Conservation (phyloP, 2,797 vertebrate genomes). For the Pogonophryne albipinna region DNA sequence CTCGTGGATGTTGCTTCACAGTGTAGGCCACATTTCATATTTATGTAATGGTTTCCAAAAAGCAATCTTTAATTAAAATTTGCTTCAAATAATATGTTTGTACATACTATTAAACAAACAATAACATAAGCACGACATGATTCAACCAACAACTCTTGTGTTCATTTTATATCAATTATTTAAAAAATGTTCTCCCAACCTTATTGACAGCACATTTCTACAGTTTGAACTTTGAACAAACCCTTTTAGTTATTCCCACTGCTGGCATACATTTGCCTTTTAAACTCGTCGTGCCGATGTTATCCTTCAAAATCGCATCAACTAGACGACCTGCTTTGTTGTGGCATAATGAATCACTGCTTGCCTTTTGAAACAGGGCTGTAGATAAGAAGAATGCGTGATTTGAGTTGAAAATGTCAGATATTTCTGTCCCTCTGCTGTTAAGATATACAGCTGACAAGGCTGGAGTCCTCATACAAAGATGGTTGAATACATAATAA, state of each 20-base stretch:
- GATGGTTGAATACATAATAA: conserved; percentile 26
- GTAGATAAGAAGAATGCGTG: background rate
- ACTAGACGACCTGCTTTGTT: conserved; percentile 9
- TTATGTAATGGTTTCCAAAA: background rate
- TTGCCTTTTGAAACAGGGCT: conserved; percentile 23
- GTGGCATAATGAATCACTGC: conserved; percentile 22
- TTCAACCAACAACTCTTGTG: background rate
- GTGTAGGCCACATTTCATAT: background rate
- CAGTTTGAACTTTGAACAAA: conserved; percentile 11
- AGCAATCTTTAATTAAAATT: background rate
- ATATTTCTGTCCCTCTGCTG: conserved; percentile 27
- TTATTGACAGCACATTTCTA: conserved; percentile 25
- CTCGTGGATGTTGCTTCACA: background rate
- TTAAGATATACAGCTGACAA: background rate
- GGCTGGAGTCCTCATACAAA: too few species aligned
- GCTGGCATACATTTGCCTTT: conserved; percentile 1
- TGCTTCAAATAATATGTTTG: background rate
- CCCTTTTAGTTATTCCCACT: background rate
- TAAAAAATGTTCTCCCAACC: background rate
- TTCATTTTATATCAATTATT: background rate
- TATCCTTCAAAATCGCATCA: conserved; percentile 10
- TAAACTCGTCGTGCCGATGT: conserved; percentile 7
- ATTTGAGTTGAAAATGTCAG: conserved; percentile 36
- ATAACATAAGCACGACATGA: background rate
- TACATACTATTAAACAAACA: background rate